Base-by-base conservation (phyloP, 2,888 invertebrate genomes). In the Epirrhoe tristata region DNA sequence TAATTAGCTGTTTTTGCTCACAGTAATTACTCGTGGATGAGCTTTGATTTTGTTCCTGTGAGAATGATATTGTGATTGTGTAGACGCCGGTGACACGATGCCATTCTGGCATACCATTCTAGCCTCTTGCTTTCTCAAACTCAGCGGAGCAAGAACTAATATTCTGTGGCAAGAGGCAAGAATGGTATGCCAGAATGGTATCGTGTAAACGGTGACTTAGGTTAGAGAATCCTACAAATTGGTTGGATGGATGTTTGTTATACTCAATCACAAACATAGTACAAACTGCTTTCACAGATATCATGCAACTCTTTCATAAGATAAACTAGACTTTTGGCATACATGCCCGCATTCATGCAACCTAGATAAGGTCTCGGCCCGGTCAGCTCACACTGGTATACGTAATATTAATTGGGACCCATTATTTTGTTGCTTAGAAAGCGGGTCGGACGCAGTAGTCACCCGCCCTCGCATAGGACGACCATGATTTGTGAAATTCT, bases 381-480 rank as follows among this genome's bases (percentile, higher is more conserved):
- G 17, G 67, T 68, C 67, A 61, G 48, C 60, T 32, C 39, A 56
- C 56, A 56, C 63, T 73, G 72, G 69, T 70, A 68, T 69, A 70
- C 69, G 63, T 66, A 74, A 83, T 83, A 90, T 89, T 91, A 90
- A 90, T 91, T 86, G 89, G 78, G 73, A 69, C 72, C 83, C 85
- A 90, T 90, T 91, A 90, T 88, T 87, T 80, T 74, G 77, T 81
- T 69, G 85, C 81, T 85, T 88, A 87, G 90, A 90, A 89, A 90
- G 88, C 87, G 77, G 85, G 78, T 76, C 81, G 79, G 71, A 74
- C 78, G 77, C 82, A 83, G 88, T 86, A 87, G 89, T 86, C 79
- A 74, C 72, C 76, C 81, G 83, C 82, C 81, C 81, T 81, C 79
- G 75, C 82, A 82, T 84, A 63, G 78, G 74, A 79, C 79, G 67